Conservation (phyloP, 2,888 invertebrate genomes). For the Rhimphoctona megacephalus region DNA sequence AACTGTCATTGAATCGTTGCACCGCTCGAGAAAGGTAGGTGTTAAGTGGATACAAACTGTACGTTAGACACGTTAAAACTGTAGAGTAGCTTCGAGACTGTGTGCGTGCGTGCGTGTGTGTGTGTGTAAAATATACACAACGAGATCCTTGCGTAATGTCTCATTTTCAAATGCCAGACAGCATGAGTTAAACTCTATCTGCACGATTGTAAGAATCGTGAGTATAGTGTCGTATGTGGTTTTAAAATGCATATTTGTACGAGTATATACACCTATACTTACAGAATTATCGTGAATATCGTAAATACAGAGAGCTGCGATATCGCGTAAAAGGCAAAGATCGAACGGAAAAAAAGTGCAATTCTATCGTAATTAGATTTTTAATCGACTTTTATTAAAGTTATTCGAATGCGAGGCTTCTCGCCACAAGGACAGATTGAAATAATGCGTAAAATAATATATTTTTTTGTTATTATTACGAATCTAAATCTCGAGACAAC, state of each 20-base stretch:
- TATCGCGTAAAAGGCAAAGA: neutral
- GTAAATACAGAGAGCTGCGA: neutral
- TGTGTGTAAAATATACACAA: neutral
- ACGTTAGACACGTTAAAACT: conserved; percentile 10
- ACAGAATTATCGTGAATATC: neutral
- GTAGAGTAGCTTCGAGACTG: conserved; percentile 1
- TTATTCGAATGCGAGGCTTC: neutral
- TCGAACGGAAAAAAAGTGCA: neutral
- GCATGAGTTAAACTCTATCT: conserved; percentile 60
- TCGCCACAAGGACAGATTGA: neutral
- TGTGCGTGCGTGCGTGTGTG: too few relatives aligned
- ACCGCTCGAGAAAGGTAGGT: conserved; percentile 4
- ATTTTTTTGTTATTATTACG: neutral
- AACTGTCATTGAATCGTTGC: neutral
- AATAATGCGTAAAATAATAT: neutral
- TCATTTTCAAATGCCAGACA: conserved; percentile 69
- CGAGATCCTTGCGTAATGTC: conserved; percentile 66
- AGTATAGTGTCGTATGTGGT: conserved; percentile 13
- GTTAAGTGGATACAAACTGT: conserved; percentile 12
- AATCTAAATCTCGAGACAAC: neutral
- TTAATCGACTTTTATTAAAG: neutral
- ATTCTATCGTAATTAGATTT: neutral
- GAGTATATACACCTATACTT: neutral
- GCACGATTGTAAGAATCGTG: conserved; percentile 32
- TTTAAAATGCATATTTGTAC: conserved; percentile 5